phyloP scores from a whole-genome alignment of 2,797 vertebrate species.

The Champsocephalus esox region DNA sequence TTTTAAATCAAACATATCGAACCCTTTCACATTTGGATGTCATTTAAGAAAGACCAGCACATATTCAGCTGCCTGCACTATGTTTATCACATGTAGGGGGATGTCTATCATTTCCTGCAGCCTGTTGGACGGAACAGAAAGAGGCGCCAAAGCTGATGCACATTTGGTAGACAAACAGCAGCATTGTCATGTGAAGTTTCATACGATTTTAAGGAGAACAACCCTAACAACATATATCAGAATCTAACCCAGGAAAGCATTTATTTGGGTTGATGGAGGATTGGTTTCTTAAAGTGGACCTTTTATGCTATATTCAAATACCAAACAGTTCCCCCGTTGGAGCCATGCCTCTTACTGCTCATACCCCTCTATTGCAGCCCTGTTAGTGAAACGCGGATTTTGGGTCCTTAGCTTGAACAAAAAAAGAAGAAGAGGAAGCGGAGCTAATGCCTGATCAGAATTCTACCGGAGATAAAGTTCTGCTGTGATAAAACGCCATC shows the following conservation, averaged over 20 bases:
- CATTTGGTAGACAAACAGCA: background rate
- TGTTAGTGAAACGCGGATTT: no score
- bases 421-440: no score
- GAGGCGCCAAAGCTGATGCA: background rate
- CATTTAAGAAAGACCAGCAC: background rate
- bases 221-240: background rate
- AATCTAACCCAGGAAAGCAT: slow-evolving; percentile 1
- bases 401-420: no score
- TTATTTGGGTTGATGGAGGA: background rate
- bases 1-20: no score
- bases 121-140: background rate
- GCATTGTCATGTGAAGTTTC: background rate
- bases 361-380: no score
- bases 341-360: no score
- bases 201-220: background rate
- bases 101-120: slow-evolving; percentile 1
- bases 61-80: background rate
- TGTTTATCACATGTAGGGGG: background rate
- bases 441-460: no score
- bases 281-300: background rate
- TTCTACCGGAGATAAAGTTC: no score
- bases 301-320: no score
- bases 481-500: no score
- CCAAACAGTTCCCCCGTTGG: no score
- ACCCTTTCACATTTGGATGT: background rate